Evolutionary conservation across 2,888 invertebrate species (phyloP).

Genomic region (Standfussiana lucernea): DNA sequence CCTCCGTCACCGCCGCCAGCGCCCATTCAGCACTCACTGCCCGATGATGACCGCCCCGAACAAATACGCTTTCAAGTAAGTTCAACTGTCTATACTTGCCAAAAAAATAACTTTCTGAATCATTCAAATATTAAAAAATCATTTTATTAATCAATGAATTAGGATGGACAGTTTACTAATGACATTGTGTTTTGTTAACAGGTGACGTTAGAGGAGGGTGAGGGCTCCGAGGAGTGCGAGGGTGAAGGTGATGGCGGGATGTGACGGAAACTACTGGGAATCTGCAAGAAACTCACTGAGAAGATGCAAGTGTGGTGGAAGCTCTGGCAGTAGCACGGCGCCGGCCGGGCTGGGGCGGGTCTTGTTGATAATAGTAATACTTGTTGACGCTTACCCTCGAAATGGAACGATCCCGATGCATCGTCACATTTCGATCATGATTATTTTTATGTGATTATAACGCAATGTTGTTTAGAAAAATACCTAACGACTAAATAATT

Average conservation of each 20-base stretch:
- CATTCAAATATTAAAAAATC: not conserved
- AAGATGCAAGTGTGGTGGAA: constrained; percentile 97
- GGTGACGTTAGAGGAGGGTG: constrained; percentile 97
- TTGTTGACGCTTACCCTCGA: constrained; percentile 90
- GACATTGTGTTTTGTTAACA: constrained; percentile 75
- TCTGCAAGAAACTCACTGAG: constrained; percentile 97
- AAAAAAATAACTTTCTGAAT: constrained; percentile 1
- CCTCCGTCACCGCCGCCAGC: constrained; percentile 96
- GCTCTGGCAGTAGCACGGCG: constrained; percentile 92
- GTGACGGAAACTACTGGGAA: constrained; percentile 98
- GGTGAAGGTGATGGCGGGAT: constrained; percentile 93
- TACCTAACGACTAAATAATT: constrained; percentile 88
- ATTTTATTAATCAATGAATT: not conserved
- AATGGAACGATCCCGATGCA: constrained; percentile 84
- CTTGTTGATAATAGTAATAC: constrained; percentile 85
- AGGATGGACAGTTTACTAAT: constrained; percentile 24
- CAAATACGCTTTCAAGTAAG: constrained; percentile 94
- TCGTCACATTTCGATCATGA: constrained; percentile 88
- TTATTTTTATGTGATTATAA: constrained; percentile 89
- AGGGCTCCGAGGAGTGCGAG: constrained; percentile 92
- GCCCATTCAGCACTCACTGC: constrained; percentile 87
- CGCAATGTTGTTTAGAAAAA: constrained; percentile 89
- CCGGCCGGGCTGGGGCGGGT: constrained; percentile 68
- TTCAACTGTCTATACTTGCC: constrained; percentile 54
- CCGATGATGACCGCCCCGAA: constrained; percentile 92